A percentile compares a stretch with the other conserved stretches of the same genome.
Conservation (phyloP, 2,797 vertebrate species). For the Lacerta bilineata region DNA sequence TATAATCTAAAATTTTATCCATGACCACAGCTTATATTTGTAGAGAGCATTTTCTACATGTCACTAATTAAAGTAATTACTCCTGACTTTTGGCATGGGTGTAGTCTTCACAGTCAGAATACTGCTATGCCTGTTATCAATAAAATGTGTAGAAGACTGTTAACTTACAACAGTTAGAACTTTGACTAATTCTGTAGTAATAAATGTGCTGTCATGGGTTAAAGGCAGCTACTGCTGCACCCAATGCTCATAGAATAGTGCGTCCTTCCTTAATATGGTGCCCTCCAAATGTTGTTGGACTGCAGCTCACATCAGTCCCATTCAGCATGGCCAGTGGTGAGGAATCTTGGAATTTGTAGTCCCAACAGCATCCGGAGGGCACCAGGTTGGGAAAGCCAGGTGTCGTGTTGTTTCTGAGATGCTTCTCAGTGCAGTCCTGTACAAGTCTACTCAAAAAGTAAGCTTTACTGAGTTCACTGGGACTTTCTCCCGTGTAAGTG, state of each 20-base stretch:
- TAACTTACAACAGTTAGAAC: constrained; percentile 24
- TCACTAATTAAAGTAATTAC: constrained; percentile 71
- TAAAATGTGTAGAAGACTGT: constrained; percentile 50
- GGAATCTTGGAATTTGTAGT: background rate
- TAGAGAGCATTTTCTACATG: constrained; percentile 52
- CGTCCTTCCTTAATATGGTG: background rate
- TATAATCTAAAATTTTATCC: constrained; percentile 53
- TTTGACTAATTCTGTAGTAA: background rate
- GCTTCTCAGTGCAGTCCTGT: background rate
- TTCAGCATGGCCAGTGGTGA: background rate
- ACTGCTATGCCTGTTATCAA: constrained; percentile 58
- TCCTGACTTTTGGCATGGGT: constrained; percentile 70
- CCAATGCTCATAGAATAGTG: background rate
- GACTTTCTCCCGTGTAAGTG: background rate
- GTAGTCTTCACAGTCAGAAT: constrained; percentile 65
- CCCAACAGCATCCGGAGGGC: background rate
- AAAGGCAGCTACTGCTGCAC: background rate
- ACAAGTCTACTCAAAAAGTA: background rate
- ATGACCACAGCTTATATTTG: constrained; percentile 40
- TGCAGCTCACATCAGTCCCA: background rate
- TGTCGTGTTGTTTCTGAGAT: constrained; percentile 9
- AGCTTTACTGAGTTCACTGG: background rate
- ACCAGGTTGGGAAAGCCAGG: background rate
- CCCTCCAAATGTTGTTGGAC: too few relatives aligned
- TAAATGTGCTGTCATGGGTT: background rate